These are phyloP conservation scores for Cynaeus angustus DNA, from an alignment of 2,888 invertebrate genomes.

Conservation along the genomic window DNA sequence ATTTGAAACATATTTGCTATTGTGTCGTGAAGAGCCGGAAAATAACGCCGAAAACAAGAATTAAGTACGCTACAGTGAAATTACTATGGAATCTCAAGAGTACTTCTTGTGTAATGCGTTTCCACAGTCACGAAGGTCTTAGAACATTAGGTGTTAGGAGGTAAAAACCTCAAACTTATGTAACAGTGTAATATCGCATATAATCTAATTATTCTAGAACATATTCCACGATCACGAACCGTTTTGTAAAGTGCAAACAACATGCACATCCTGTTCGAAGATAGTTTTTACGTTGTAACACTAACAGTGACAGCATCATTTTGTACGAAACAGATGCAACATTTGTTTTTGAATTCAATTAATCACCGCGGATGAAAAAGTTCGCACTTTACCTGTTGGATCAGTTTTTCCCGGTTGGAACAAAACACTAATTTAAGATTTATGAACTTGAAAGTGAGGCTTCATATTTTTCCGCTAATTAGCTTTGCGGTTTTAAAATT, in stretches of 20 bases:
- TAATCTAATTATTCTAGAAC: background rate
- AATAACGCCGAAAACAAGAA: background rate
- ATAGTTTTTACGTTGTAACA: background rate
- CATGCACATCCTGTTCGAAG: background rate
- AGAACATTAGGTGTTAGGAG: background rate
- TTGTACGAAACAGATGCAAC: background rate
- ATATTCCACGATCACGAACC: constrained; percentile 1
- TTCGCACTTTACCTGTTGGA: background rate
- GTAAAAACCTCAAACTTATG: background rate
- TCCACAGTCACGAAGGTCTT: background rate
- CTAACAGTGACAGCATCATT: background rate
- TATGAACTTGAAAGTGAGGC: background rate
- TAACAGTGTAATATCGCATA: background rate
- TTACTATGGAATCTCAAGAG: background rate
- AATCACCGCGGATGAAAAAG: background rate
- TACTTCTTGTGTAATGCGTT: background rate
- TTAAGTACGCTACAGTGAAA: background rate
- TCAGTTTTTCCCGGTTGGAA: background rate
- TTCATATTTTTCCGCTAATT: background rate
- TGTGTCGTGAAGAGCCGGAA: background rate
- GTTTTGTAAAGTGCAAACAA: constrained; percentile 1
- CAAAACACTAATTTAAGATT: background rate
- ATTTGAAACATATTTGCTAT: constrained; percentile 2
- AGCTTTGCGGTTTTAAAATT: no score
- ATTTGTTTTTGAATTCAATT: background rate